Conservation (phyloP, 2,888 invertebrate genomes). For the Lucinisca nassula region DNA sequence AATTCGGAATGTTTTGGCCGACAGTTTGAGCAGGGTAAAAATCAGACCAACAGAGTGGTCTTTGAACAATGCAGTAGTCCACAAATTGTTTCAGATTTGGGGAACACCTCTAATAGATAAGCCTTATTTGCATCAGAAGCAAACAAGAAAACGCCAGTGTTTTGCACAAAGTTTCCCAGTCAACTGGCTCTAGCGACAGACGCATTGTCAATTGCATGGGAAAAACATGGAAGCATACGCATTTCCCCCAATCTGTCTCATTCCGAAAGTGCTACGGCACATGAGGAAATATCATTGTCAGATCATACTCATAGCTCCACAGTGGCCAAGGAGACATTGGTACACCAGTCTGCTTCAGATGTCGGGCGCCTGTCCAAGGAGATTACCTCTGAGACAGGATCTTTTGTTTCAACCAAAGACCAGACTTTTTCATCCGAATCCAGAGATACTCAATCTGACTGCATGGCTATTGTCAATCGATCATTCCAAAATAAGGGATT, state of each 20-base stretch:
- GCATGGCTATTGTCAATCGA: conserved; percentile 63
- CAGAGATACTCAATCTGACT: conserved; percentile 43
- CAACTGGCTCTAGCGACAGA: conserved; percentile 49
- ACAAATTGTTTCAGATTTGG: conserved; percentile 6
- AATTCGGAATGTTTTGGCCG: conserved; percentile 24
- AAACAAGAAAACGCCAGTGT: conserved; percentile 40
- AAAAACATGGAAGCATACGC: conserved; percentile 59
- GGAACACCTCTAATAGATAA: conserved; percentile 29
- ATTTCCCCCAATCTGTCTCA: conserved; percentile 51
- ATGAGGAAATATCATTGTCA: conserved; percentile 49
- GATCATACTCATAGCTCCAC: conserved; percentile 59
- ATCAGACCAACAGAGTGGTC: conserved; percentile 48
- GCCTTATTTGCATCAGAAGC: conserved; percentile 43
- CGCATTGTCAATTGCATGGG: conserved; percentile 58
- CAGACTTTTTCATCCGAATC: conserved; percentile 56
- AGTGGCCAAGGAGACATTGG: conserved; percentile 45
- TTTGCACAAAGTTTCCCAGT: conserved; percentile 47
- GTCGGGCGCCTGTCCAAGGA: conserved; percentile 19
- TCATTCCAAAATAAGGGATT: conserved; percentile 44
- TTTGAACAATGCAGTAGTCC: conserved; percentile 19
- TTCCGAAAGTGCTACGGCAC: conserved; percentile 52
- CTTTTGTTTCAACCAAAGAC: conserved; percentile 45
- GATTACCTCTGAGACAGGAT: conserved; percentile 3
- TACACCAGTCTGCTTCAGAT: conserved; percentile 21
- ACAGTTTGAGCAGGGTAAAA: conserved; percentile 23